Evolutionary conservation across 2,888 invertebrate genomes (phyloP).

Genomic region (Acanthosepion pharaonis): DNA sequence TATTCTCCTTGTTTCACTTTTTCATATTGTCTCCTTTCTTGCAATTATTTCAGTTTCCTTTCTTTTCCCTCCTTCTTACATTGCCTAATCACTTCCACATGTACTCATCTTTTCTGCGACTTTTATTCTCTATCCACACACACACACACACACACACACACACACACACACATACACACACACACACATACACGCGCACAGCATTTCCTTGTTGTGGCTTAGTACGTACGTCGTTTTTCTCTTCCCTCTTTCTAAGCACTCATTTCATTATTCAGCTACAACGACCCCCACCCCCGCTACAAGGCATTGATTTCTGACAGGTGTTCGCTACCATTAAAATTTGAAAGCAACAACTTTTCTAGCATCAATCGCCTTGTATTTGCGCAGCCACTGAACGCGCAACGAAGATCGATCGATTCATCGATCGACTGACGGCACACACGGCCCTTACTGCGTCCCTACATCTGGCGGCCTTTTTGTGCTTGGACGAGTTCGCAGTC

Average conservation of each 20-base stretch:
- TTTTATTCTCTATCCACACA: no score
- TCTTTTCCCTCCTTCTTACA: no score
- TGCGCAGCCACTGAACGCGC: background rate
- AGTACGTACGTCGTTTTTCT: background rate
- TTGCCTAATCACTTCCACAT: no score
- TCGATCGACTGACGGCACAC: background rate
- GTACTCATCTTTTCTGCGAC: no score
- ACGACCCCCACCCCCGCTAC: background rate
- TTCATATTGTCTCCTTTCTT: no score
- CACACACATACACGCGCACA: no score
- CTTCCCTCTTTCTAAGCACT: background rate
- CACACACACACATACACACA: no score
- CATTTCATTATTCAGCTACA: background rate
- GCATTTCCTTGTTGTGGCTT: no score
- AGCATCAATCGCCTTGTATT: slow-evolving; percentile 10
- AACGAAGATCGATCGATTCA: background rate
- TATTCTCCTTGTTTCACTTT: no score
- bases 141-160: no score
- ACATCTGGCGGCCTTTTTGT: background rate
- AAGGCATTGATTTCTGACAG: background rate
- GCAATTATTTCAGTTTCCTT: no score
- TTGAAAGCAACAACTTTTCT: slow-evolving; percentile 1
- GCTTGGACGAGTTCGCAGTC: background rate
- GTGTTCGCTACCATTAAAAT: background rate
- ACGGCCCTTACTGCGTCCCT: background rate